These are phyloP conservation scores for Gobio gobio DNA, from an alignment of 2,113 vertebrate genomes.

Conservation along the genomic window DNA sequence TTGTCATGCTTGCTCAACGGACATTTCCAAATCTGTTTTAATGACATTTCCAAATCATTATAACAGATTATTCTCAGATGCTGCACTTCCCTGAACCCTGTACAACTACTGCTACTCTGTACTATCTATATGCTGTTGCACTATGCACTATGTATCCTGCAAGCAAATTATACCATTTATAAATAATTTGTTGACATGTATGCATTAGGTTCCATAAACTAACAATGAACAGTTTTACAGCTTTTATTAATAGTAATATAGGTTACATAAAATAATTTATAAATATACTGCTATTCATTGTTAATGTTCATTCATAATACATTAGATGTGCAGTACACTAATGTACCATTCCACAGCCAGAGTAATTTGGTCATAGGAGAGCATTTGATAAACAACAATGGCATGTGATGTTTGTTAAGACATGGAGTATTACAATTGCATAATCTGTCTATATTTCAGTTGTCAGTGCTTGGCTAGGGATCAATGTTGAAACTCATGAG, in stretches of 20 bases:
- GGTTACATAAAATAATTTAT: too few relatives aligned
- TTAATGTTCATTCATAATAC: too few relatives aligned
- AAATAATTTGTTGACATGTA: not conserved
- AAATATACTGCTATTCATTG: not conserved
- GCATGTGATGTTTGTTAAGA: constrained; percentile 2
- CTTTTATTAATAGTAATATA: not conserved
- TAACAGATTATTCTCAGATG: not conserved
- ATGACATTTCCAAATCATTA: not conserved
- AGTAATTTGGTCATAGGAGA: not conserved
- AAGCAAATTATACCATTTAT: not conserved
- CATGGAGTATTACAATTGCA: not conserved
- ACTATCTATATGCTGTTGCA: not conserved
- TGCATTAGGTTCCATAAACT: not conserved
- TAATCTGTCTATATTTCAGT: not conserved
- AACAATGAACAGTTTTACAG: not conserved
- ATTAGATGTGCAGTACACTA: not conserved
- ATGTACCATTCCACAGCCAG: not conserved
- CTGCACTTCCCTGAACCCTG: not conserved
- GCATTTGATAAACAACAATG: constrained; percentile 7
- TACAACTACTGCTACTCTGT: not conserved
- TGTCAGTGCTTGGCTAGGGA: not conserved
- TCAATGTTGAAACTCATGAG: not conserved
- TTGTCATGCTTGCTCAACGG: not conserved
- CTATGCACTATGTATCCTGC: not conserved
- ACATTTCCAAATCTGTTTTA: not conserved